Evolutionary conservation across 2,888 invertebrate species (phyloP), one percentile per base, ranked within the genome.

Genomic region (Branchipolynoe longqiensis): DNA sequence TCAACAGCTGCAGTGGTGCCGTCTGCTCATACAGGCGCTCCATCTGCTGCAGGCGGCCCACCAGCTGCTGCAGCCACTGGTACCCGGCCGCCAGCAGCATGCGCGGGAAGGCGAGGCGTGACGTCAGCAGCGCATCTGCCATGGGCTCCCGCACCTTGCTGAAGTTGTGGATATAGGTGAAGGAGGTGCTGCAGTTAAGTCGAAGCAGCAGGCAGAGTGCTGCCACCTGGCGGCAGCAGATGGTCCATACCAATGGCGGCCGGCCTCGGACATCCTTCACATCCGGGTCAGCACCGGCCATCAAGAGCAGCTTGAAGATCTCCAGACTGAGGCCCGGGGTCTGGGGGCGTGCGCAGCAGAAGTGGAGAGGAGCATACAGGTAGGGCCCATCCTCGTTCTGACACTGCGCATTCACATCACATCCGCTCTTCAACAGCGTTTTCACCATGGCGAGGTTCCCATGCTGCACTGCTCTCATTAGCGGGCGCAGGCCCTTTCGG

Each of bases 331-430:
- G 12, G 1, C 78, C 78, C 4, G 78, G 78, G 6, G 78, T 78
- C 78, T 78, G 78, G 3, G 78, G 78, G 18, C 78, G 78, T 0
- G 78, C 78, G 22, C 78, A 78, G 48, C 78, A 78, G 78, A 78
- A 78, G 54, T 78, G 78, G 28, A 78, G 78, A 25, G 78, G 78
- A 25, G 78, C 28, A 48, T 78, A 78, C 48, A 78, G 78, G 78
- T 78, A 78, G 31, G 78, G 78, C 18, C 78, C 78, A n/a, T 78
- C 78, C 78, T 78, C 78, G 78, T 78, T 78, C 54, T 78, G 48
- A 28, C 78, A 78, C 78, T 78, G 78, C 8, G 78, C 78, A 18
- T 78, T 78, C 4, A 78, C 78, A n/a, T 48, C 33, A 54, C 78
- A 78, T 8, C 78, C 78, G 48, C 54, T 78, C 14, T 48, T 78